Evolutionary conservation across 2,797 vertebrate species (phyloP), one percentile per base, ranked within the genome.

Genomic region (Peromyscus eremicus): DNA sequence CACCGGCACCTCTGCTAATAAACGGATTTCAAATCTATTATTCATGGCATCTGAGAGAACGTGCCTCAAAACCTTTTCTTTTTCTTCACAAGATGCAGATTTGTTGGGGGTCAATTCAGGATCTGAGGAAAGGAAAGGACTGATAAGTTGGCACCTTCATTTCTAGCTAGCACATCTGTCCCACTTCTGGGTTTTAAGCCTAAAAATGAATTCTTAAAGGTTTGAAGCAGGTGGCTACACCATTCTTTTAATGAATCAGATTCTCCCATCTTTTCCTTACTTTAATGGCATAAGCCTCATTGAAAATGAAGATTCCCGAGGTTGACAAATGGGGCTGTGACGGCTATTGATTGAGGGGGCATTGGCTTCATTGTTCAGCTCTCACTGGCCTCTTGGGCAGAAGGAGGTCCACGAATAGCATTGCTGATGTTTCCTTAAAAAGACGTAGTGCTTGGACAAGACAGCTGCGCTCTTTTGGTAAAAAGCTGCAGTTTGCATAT

Each of bases 271-370:
- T 97, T 64, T 90, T 90, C 70, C 93, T 97, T 98, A 83, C 98
- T 98, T 98, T 98, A 98, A 98, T 98, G 97, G 98, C 98, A 98
- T 98, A 98, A 98, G 97, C 95, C 81, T 86, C 98, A 96, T 98
- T 97, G 97, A 98, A 98, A 98, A 98, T 98, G 95, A 98, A 98
- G 98, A 98, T 98, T 97, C 98, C 98, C 89, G 92, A 87, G 96
- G 97, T 96, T 98, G 97, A 98, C 98, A 98, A 98, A 97, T 96
- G 97, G 96, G 94, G 81, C 96, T 94, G 97, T 98, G 98, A 96
- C 95, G 96, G 94, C 98, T 98, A 98, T 98, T 98, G 98, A 98
- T 98, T 98, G 98, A 93, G 98, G 97, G 98, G 98, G 97, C 93
- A 79, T 97, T 98, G 97, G 96, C 98, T 95, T 97, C 98, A 97